Conservation (phyloP, 2,888 invertebrate genomes). For the Pteria penguin region DNA sequence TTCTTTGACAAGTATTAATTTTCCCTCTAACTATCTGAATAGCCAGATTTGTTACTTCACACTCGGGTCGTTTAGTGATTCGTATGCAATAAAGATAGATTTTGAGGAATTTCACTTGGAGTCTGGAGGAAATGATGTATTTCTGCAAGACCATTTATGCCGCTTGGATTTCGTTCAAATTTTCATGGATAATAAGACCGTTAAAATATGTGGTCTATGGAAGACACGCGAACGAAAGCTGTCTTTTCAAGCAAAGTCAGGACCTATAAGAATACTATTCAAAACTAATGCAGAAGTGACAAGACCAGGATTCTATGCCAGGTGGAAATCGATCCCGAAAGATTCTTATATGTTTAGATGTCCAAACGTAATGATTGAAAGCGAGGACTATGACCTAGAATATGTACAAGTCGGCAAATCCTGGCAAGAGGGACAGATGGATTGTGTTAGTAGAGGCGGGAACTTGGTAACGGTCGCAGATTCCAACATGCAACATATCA, state of each 20-base stretch:
- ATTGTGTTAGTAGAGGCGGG: constrained; percentile 54
- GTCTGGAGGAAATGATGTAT: constrained; percentile 38
- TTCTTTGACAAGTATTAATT: constrained; percentile 83
- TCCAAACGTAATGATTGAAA: constrained; percentile 40
- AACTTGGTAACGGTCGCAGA: constrained; percentile 52
- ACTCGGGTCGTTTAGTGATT: constrained; percentile 37
- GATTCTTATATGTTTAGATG: constrained; percentile 24
- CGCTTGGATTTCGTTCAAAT: constrained; percentile 62
- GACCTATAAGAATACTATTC: constrained; percentile 50
- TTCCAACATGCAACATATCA: no score
- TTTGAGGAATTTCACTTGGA: constrained; percentile 60
- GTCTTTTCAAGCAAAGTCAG: constrained; percentile 47
- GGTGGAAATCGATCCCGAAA: constrained; percentile 48
- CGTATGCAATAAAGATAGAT: constrained; percentile 47
- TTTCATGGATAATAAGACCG: constrained; percentile 21
- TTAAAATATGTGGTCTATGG: constrained; percentile 64
- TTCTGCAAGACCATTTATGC: constrained; percentile 50
- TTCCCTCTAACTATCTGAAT: constrained; percentile 80
- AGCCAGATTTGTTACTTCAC: constrained; percentile 52
- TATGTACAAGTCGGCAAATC: constrained; percentile 38
- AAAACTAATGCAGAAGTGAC: constrained; percentile 50
- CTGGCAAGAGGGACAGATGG: constrained; percentile 56
- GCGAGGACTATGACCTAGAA: constrained; percentile 48
- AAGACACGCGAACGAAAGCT: constrained; percentile 50
- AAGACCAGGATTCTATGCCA: constrained; percentile 52